Evolutionary conservation across 2,888 invertebrate species (phyloP), one percentile per base, ranked within the genome.

Genomic region (Lissocephala sabroskyi): DNA sequence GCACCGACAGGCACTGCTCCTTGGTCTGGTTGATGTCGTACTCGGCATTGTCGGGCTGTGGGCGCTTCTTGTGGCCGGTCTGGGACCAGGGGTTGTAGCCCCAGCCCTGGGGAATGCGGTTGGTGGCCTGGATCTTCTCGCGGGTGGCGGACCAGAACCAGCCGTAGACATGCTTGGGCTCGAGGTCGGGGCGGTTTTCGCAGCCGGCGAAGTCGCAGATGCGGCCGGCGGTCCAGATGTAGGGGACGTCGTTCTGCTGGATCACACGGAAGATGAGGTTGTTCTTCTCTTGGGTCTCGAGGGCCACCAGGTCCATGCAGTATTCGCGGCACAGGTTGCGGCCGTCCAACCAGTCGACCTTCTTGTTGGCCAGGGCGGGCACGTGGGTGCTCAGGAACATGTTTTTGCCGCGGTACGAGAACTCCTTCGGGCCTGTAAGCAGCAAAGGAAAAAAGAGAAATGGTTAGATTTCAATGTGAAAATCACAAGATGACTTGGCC

Each of bases 101-200:
- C 85, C 85, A 85, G 11, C 85, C 84, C 56, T 80, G 81, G 64
- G 85, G 85, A 67, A 83, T 89, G 85, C 90, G 88, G 86, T 92
- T 93, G 71, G 95, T 95, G 35, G 95, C 91, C 35, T 92, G 86
- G 84, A 95, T 89, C 88, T 95, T 94, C 84, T 92, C 94, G 52
- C 95, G 89, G 79, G 93, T 94, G 39, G 94, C 93, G 13, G 94
- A 94, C 95, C 95, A 96, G 89, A 95, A 95, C 95, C 95, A 96
- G 36, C 95, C 95, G 79, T 90, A 90, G 59, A 95, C 77, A 78
- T 88, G 90, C 85, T 95, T 95, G 56, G 95, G 95, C 83, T 95
- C 94, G 60, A 95, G 87, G 81, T 95, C 95, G 52, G 89, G 88
- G 61, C 95, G 91, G 64, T 91, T 90, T 83, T 95, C 94, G 84